These are phyloP conservation scores for Drosophila aff. DNA, from an alignment of 1,140 invertebrate genomes.

Conservation along the genomic window DNA sequence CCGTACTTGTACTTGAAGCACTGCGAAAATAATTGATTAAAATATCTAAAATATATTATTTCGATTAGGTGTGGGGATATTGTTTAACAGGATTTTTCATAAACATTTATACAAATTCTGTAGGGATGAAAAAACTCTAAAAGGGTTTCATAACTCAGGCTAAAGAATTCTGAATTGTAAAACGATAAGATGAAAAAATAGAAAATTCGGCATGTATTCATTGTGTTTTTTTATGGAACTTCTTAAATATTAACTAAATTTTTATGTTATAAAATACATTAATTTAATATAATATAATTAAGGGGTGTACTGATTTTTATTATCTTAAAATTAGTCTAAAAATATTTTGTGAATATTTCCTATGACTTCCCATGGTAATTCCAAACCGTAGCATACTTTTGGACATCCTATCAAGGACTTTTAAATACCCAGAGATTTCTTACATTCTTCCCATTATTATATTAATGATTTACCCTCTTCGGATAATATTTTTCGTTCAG, in stretches of 20 bases:
- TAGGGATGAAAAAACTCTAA: too few relatives aligned
- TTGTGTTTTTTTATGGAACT: neutral
- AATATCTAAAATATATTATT: neutral
- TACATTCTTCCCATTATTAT: too few relatives aligned
- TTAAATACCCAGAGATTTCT: too few relatives aligned
- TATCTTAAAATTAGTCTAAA: too few relatives aligned
- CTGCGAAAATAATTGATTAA: neutral
- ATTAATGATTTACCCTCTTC: neutral
- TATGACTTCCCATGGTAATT: neutral
- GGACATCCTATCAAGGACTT: neutral
- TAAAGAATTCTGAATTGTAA: too few relatives aligned
- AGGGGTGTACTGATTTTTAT: too few relatives aligned
- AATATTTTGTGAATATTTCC: too few relatives aligned
- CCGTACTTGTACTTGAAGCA: conserved; percentile 30
- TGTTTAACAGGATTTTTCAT: neutral
- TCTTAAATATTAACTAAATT: neutral
- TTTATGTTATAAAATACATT: neutral
- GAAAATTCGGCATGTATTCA: too few relatives aligned
- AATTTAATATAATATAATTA: neutral
- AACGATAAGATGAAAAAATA: too few relatives aligned
- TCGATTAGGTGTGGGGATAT: neutral
- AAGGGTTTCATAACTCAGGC: too few relatives aligned
- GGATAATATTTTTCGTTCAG: neutral
- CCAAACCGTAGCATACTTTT: neutral
- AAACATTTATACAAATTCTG: too few relatives aligned